phyloP scores from a whole-genome alignment of 2,113 vertebrate genomes.

The Megalops atlanticus region DNA sequence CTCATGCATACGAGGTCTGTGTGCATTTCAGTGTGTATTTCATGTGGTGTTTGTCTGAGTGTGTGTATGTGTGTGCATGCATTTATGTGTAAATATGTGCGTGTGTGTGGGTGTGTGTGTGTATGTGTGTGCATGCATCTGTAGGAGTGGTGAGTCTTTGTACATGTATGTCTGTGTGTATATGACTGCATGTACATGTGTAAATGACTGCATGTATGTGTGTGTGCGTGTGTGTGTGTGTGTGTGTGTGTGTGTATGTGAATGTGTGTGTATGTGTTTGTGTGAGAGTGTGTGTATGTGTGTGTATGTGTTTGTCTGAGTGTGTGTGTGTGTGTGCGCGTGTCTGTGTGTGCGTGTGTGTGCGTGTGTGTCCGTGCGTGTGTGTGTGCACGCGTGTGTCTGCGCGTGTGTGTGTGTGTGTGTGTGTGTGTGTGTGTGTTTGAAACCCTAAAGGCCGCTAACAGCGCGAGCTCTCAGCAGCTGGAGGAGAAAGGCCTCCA shows the following conservation, averaged over 20 bases:
- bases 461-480: constrained; percentile 65
- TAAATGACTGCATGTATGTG: background rate
- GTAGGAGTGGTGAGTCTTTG: too few species aligned
- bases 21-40: too few species aligned
- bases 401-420: background rate
- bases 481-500: constrained; percentile 71
- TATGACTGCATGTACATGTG: too few species aligned
- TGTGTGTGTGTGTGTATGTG: background rate
- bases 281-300: background rate
- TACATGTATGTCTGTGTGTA: too few species aligned
- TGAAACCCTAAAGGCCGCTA: constrained; percentile 65
- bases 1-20: too few species aligned
- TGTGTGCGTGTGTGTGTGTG: too few species aligned
- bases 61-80: background rate
- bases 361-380: background rate
- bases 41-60: too few species aligned
- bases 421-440: constrained; percentile 1
- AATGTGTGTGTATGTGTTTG: too few species aligned
- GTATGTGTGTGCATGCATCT: too few species aligned
- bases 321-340: background rate
- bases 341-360: background rate
- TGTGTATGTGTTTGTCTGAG: too few species aligned
- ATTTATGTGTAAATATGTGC: too few species aligned
- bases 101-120: background rate
- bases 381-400: background rate